These are phyloP conservation scores for Gymnocypris eckloni DNA, from an alignment of 2,797 vertebrate genomes.

Conservation along the genomic window DNA sequence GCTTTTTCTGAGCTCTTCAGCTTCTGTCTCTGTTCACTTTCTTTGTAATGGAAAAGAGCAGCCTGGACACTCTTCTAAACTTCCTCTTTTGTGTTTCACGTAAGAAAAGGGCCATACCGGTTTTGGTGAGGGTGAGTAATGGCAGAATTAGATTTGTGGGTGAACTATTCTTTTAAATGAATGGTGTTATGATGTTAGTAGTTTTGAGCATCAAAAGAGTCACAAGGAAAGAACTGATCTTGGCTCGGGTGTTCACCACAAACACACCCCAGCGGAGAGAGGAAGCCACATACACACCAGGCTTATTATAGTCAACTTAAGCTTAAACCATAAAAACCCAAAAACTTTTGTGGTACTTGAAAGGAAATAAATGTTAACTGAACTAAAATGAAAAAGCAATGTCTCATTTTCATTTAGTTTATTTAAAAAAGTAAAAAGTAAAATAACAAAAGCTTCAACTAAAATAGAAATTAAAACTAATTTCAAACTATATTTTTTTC, in stretches of 20 bases:
- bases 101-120: background rate
- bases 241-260: background rate
- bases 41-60: conserved; percentile 8
- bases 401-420: background rate
- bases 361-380: background rate
- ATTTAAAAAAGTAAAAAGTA: too few relatives aligned
- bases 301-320: background rate
- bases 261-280: background rate
- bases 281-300: conserved; percentile 31
- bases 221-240: background rate
- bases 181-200: conserved; percentile 51
- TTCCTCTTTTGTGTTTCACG: background rate
- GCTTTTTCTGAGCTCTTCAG: background rate
- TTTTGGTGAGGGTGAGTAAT: background rate
- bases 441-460: background rate
- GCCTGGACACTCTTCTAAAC: background rate
- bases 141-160: background rate
- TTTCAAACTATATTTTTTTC: background rate
- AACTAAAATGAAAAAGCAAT: background rate
- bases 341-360: too few relatives aligned
- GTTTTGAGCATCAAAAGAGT: conserved; percentile 32
- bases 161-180: conserved; percentile 16
- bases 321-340: background rate
- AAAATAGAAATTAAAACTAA: background rate
- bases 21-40: background rate